Evolutionary conservation across 2,888 invertebrate genomes (phyloP).

Genomic region (Archips xylosteana): DNA sequence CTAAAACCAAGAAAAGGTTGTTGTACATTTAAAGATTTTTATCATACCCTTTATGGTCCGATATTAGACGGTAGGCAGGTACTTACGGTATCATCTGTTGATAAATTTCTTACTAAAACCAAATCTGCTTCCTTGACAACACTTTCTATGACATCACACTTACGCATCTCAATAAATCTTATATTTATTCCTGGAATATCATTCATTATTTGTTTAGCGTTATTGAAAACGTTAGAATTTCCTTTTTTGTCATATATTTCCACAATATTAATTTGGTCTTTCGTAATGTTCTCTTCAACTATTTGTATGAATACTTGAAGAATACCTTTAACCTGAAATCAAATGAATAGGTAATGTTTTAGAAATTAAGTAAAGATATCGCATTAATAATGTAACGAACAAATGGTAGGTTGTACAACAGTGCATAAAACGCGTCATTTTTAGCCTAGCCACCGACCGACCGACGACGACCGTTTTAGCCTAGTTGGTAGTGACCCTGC

Average conservation of each 20-base stretch:
- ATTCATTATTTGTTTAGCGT: constrained; percentile 11
- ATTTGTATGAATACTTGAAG: constrained; percentile 47
- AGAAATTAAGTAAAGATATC: too few relatives aligned
- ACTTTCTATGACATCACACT: constrained; percentile 29
- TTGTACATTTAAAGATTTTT: neutral
- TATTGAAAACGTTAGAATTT: constrained; percentile 24
- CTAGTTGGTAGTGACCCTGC: too few relatives aligned
- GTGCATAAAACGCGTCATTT: too few relatives aligned
- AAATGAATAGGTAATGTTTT: neutral
- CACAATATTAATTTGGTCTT: constrained; percentile 41
- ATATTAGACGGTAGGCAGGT: neutral
- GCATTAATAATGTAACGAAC: too few relatives aligned
- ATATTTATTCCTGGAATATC: constrained; percentile 22
- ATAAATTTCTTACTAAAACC: constrained; percentile 33
- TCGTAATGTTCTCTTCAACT: constrained; percentile 46
- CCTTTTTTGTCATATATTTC: constrained; percentile 42
- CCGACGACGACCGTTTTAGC: too few relatives aligned
- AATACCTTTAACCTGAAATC: constrained; percentile 44
- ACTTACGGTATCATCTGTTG: constrained; percentile 39
- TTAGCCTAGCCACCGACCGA: too few relatives aligned
- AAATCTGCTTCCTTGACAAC: constrained; percentile 37
- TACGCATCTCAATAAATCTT: constrained; percentile 25
- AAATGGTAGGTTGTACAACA: too few relatives aligned
- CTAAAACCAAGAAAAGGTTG: constrained; percentile 20
- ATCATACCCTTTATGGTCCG: too few relatives aligned